Evolutionary conservation across 2,888 invertebrate genomes (phyloP), one percentile per base, ranked within the genome.

Genomic region (Zhengitettix transpicula): DNA sequence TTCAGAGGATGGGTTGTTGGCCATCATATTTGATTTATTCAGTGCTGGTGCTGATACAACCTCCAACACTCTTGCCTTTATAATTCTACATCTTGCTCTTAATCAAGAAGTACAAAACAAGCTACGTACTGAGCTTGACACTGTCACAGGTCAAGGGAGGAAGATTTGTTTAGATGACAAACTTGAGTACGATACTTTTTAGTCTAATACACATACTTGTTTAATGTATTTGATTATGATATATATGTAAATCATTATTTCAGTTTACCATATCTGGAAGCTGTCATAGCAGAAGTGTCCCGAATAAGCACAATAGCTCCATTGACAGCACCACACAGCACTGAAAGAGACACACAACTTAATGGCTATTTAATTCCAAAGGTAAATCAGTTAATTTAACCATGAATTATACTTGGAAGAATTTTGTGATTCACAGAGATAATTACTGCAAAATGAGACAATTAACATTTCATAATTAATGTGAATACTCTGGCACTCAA

Each of bases 91-190:
- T 61, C 63, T 66, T 63, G 57, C 65, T 53, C 58, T 61, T 11
- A 55, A 66, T 58, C 67, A 65, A 10, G 60, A 66, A 8, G 60
- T 63, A 10, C 66, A 66, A 59, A 47, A 58, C 9, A 58, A 60
- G 51, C 60, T 66, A 14, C 65, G 65, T 55, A 58, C 53, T 10
- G 65, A 67, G 58, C 55, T 67, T 10, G 66, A 67, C 58, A 16
- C 44, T 1, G 65, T 64, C 12, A 53, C 65, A 12, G 65, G 64
- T 5, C 28, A 47, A 16, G 40, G 53, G 57, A 60, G 59, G 15
- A 61, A 52, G 40, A 60, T 61, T 1, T 40, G 58, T 14, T 40
- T 64, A 17, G 56, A 60, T 40, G 64, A 65, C 57, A 57, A 59
- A n/a, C 55, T 57, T 1, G 61, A 58, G 65, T 63, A 54, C 16